A percentile compares a stretch with the other conserved stretches of the same genome.
Evolutionary conservation across 1,140 invertebrate species (phyloP).

Genomic region (Idris sp.): DNA sequence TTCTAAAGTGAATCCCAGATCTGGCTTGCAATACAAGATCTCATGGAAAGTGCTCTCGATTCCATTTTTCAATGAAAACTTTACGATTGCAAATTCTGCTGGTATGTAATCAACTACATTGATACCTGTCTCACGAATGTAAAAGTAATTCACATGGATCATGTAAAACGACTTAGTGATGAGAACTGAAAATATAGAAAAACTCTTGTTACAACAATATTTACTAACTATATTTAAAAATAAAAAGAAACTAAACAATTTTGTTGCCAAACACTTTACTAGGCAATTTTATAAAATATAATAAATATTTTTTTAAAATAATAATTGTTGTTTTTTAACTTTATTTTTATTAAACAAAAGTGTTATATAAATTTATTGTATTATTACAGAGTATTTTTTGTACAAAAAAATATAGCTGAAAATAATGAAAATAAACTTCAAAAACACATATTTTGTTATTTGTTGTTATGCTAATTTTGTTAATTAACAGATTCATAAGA

Average conservation of each 20-base stretch:
- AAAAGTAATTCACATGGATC: slow-evolving; percentile 76
- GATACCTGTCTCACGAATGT: slow-evolving; percentile 51
- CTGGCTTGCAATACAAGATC: slow-evolving; percentile 77
- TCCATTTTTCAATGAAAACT: slow-evolving; percentile 79
- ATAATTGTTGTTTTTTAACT: no score
- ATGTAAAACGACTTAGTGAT: slow-evolving; percentile 47
- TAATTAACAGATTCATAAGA: not conserved
- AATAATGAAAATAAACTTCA: no score
- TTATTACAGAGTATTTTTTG: no score
- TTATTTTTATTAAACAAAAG: no score
- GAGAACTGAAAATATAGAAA: slow-evolving; percentile 16
- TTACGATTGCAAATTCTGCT: slow-evolving; percentile 71
- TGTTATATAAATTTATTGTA: no score
- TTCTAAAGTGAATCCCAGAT: slow-evolving; percentile 78
- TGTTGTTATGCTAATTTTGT: no score
- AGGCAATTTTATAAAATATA: no score
- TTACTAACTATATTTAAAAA: slow-evolving; percentile 1
- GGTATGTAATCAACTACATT: slow-evolving; percentile 68
- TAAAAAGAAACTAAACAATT: no score
- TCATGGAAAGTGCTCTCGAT: slow-evolving; percentile 77
- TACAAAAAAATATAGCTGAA: no score
- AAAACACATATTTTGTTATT: no score
- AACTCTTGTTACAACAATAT: slow-evolving; percentile 4
- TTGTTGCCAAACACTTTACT: no score
- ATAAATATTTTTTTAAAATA: no score